These are phyloP conservation scores for Nautilus pompilius DNA, from an alignment of 1,140 invertebrate species.

Conservation along the genomic window DNA sequence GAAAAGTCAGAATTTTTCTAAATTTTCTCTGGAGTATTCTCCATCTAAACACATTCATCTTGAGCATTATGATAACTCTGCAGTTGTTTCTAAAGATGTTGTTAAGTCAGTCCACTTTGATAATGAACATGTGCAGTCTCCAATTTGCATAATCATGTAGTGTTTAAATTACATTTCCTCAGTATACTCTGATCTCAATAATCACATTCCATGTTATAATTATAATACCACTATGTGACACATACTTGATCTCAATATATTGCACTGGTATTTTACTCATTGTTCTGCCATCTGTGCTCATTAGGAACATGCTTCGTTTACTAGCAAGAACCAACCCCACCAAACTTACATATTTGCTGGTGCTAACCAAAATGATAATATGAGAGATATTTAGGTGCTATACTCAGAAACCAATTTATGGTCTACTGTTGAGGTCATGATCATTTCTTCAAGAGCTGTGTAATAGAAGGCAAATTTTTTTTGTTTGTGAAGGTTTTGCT, in stretches of 20 bases:
- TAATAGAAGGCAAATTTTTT: slow-evolving; percentile 43
- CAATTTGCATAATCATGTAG: too few species aligned
- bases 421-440: slow-evolving; percentile 31
- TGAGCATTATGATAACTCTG: slow-evolving; percentile 30
- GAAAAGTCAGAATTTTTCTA: neutral
- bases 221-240: slow-evolving; percentile 46
- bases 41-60: slow-evolving; percentile 16
- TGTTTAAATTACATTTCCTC: too few species aligned
- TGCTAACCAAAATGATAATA: slow-evolving; percentile 50
- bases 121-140: neutral
- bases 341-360: slow-evolving; percentile 54
- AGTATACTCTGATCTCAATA: too few species aligned
- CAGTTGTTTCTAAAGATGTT: slow-evolving; percentile 17
- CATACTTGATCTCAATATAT: slow-evolving; percentile 48
- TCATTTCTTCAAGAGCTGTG: slow-evolving; percentile 46
- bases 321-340: slow-evolving; percentile 28
- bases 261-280: slow-evolving; percentile 48
- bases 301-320: slow-evolving; percentile 52
- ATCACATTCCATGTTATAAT: too few species aligned
- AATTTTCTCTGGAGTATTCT: neutral
- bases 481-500: slow-evolving; percentile 52
- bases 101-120: neutral
- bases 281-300: slow-evolving; percentile 37
- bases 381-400: slow-evolving; percentile 52
- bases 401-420: slow-evolving; percentile 38